Conservation (phyloP, 2,113 vertebrate genomes). For the Spea bombifrons region DNA sequence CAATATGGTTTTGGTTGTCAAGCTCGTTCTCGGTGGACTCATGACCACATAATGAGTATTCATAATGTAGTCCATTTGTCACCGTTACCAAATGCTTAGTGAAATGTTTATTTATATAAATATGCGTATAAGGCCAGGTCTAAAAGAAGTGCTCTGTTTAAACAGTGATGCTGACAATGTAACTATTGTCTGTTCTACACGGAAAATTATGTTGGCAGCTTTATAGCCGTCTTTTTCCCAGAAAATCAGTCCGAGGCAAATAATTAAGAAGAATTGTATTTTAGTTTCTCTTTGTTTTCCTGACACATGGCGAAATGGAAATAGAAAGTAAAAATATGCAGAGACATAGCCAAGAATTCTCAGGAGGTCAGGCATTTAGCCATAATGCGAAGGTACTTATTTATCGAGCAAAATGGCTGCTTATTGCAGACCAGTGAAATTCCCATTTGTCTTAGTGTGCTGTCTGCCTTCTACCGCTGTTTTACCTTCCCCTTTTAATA, state of each 20-base stretch:
- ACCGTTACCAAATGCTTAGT: conserved; percentile 28
- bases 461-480: background rate
- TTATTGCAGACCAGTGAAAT: background rate
- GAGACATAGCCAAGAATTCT: background rate
- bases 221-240: conserved; percentile 25
- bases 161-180: conserved; percentile 22
- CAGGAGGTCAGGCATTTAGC: conserved; percentile 5
- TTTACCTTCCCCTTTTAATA: background rate
- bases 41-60: conserved; percentile 21
- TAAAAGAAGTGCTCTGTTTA: conserved; percentile 25
- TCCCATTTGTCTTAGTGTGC: background rate
- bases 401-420: background rate
- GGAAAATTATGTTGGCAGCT: conserved; percentile 41
- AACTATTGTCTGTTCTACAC: conserved; percentile 25
- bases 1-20: conserved; percentile 37
- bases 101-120: conserved; percentile 27
- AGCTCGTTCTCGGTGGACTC: conserved; percentile 21
- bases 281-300: conserved; percentile 23
- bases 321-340: conserved; percentile 26
- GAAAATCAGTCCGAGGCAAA: conserved; percentile 29
- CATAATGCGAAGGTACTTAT: background rate
- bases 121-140: conserved; percentile 25
- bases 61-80: conserved; percentile 34
- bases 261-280: conserved; percentile 33
- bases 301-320: conserved; percentile 25